Evolutionary conservation across 2,888 invertebrate species (phyloP).

Genomic region (Temnothorax unifasciatus): DNA sequence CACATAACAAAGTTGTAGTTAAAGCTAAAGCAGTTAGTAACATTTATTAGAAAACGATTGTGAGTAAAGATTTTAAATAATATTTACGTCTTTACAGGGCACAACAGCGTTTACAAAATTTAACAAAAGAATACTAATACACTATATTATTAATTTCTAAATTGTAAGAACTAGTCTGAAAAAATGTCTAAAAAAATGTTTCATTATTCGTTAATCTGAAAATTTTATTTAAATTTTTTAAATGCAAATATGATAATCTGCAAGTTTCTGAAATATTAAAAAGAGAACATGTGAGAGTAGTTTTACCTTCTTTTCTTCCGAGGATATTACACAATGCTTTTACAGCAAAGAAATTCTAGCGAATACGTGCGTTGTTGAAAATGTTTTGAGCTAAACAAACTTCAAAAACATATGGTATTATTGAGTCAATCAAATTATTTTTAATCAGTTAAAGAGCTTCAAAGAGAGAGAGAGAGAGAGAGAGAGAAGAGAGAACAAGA

Average conservation of each 20-base stretch:
- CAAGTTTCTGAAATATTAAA: background rate
- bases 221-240: background rate
- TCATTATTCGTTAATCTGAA: background rate
- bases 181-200: background rate
- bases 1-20: background rate
- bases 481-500: background rate
- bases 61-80: conserved; percentile 14
- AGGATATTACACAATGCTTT: conserved; percentile 13
- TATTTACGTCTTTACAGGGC: background rate
- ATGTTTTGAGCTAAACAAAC: background rate
- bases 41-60: conserved; percentile 46
- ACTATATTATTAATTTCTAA: background rate
- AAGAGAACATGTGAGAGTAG: background rate
- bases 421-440: conserved; percentile 19
- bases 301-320: background rate
- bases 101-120: background rate
- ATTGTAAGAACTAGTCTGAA: background rate
- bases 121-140: background rate
- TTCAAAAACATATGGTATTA: conserved; percentile 14
- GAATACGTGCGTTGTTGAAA: background rate
- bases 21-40: conserved; percentile 26
- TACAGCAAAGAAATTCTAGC: background rate
- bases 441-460: background rate
- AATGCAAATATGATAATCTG: background rate
- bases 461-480: background rate